These are phyloP conservation scores for Ylistrum balloti DNA, from an alignment of 1,140 invertebrate genomes.

Conservation along the genomic window DNA sequence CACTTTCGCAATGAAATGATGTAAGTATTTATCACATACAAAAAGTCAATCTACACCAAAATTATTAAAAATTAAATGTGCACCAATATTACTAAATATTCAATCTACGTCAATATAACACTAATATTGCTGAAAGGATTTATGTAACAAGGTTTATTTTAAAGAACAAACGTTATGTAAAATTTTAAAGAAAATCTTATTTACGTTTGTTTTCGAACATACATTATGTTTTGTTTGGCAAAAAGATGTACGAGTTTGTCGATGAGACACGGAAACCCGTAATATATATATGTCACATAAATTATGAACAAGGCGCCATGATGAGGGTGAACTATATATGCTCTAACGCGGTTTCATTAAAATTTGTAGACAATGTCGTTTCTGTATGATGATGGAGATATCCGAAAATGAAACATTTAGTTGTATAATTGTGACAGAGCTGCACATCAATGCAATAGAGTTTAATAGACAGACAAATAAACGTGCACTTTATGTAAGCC, in stretches of 20 bases:
- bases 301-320: neutral
- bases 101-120: too few relatives aligned
- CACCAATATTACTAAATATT: too few relatives aligned
- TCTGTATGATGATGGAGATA: neutral
- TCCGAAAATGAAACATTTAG: neutral
- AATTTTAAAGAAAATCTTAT: too few relatives aligned
- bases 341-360: neutral
- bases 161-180: too few relatives aligned
- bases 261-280: neutral
- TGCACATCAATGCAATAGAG: conserved; percentile 14
- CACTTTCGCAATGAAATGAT: too few relatives aligned
- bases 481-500: neutral
- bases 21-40: too few relatives aligned
- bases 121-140: too few relatives aligned
- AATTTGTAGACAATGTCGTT: neutral
- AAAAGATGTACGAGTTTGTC: neutral
- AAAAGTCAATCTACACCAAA: too few relatives aligned
- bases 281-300: conserved; percentile 18
- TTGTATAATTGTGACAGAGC: neutral
- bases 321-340: neutral
- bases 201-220: too few relatives aligned
- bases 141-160: too few relatives aligned
- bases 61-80: too few relatives aligned
- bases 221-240: too few relatives aligned
- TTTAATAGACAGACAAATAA: conserved; percentile 11